A percentile compares a stretch with the other conserved stretches of the same genome.
Evolutionary conservation across 2,888 invertebrate species (phyloP).

Genomic region (Escarpia spicata): DNA sequence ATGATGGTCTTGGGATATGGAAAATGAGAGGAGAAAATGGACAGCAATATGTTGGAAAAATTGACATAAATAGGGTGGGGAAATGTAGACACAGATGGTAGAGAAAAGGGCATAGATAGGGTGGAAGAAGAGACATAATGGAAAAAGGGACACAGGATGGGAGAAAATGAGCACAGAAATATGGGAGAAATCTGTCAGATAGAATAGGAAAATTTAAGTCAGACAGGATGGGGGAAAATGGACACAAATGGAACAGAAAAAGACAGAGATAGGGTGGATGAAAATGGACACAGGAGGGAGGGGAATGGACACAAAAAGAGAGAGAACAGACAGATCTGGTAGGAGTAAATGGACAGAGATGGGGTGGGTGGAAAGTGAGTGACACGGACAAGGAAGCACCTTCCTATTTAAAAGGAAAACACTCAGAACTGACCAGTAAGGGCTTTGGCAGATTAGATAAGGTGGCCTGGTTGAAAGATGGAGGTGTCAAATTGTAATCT

Average conservation of each 20-base stretch:
- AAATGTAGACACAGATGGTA: background rate
- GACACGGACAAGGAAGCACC: background rate
- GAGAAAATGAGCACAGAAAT: background rate
- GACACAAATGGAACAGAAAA: too few species aligned
- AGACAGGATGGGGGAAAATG: background rate
- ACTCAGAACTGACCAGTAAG: background rate
- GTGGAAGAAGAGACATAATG: background rate
- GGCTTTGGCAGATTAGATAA: background rate
- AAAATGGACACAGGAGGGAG: background rate
- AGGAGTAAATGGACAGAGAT: background rate
- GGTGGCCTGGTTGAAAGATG: background rate
- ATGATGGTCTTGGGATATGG: too few species aligned
- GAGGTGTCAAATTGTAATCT: background rate
- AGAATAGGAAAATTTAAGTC: background rate
- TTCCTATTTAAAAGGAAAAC: background rate
- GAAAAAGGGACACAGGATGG: background rate
- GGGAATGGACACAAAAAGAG: too few species aligned
- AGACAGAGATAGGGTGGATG: background rate
- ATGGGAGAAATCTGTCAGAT: background rate
- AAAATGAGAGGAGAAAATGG: background rate
- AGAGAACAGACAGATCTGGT: too few species aligned
- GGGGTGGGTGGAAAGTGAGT: background rate
- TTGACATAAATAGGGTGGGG: background rate
- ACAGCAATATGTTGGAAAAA: background rate
- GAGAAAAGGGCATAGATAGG: background rate